These are phyloP conservation scores for Bruchidius siliquastri DNA, from an alignment of 2,888 invertebrate species.

Conservation along the genomic window DNA sequence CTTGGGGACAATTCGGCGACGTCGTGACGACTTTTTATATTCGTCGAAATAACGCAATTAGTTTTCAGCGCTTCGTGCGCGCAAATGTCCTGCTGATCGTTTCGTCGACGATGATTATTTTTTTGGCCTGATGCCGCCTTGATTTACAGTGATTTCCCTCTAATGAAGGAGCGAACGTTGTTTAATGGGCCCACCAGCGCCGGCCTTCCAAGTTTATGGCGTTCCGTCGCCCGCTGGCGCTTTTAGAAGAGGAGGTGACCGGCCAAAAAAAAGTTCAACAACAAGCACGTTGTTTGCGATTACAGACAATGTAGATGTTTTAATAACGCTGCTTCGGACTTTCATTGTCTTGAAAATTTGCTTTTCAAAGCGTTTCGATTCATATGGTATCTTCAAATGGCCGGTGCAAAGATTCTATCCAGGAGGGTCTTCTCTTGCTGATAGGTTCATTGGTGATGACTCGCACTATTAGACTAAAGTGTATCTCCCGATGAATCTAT, in stretches of 20 bases:
- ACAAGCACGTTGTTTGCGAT: too few species aligned
- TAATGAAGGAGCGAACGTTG: neutral
- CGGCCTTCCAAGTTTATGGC: neutral
- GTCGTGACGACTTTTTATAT: neutral
- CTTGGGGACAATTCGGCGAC: neutral
- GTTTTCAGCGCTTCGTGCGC: neutral
- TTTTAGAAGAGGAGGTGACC: neutral
- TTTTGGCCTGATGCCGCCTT: neutral
- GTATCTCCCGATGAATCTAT: too few species aligned
- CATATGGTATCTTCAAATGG: too few species aligned
- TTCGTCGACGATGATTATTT: neutral
- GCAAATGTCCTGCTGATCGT: neutral
- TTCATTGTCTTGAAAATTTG: too few species aligned
- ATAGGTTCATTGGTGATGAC: too few species aligned
- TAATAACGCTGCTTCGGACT: too few species aligned
- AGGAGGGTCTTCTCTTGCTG: too few species aligned
- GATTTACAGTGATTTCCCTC: neutral
- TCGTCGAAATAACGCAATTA: neutral
- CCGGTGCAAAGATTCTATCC: too few species aligned
- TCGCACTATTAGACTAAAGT: too few species aligned
- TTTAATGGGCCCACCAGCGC: neutral
- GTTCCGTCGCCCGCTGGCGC: neutral
- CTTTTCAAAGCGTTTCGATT: too few species aligned
- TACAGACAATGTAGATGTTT: too few species aligned
- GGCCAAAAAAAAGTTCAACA: too few species aligned